Evolutionary conservation across 2,797 vertebrate genomes (phyloP).

Genomic region (Sarcoramphus papa): DNA sequence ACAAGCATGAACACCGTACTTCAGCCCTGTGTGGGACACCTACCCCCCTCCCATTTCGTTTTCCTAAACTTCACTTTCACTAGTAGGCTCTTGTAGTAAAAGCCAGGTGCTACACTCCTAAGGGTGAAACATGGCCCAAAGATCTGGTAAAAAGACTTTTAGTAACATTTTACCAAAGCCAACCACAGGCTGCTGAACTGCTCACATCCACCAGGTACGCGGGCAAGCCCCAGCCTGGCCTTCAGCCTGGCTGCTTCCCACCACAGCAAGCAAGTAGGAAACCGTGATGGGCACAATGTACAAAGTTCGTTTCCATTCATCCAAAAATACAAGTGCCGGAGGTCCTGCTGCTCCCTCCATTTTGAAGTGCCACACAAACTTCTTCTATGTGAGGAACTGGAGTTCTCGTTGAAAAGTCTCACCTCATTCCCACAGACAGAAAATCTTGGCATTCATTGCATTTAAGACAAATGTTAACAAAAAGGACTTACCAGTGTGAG

Average conservation of each 20-base stretch:
- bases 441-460: not conserved
- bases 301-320: not conserved
- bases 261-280: not conserved
- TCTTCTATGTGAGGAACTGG: not conserved
- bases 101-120: not conserved
- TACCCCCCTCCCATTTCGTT: not conserved
- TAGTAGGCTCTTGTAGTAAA: not conserved
- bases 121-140: not conserved
- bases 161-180: not conserved
- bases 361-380: not conserved
- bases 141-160: not conserved
- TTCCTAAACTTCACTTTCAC: not conserved
- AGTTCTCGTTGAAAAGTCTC: not conserved
- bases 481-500: not conserved
- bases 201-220: not conserved
- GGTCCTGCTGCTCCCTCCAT: not conserved
- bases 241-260: not conserved
- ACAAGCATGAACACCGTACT: not conserved
- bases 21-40: not conserved
- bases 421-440: not conserved
- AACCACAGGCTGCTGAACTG: not conserved
- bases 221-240: not conserved
- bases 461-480: not conserved
- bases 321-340: not conserved
- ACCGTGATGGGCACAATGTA: fast-evolving